Evolutionary conservation across 2,113 vertebrate genomes (phyloP), one percentile per base, ranked within the genome.

Genomic region (Hemibagrus wyckioides): DNA sequence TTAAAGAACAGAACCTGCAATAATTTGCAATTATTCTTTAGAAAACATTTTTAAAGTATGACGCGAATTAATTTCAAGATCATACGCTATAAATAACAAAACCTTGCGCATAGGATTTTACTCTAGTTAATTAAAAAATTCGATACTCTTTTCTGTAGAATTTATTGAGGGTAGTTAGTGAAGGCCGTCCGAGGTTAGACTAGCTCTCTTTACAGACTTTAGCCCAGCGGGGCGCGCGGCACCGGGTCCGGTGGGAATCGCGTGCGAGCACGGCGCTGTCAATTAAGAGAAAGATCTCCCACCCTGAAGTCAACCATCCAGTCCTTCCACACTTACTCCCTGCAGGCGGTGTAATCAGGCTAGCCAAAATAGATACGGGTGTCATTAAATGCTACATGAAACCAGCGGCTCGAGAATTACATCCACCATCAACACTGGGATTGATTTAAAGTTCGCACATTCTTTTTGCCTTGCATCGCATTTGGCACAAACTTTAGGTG

Each of bases 241-340:
- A 86, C 76, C 0, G 13, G 50, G 91, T 93, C 94, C 94, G 92
- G 56, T 85, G 94, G 94, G 94, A 95, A 90, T 95, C 89, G 94
- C 94, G 93, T 95, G 94, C 93, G 89, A 94, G 89, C 90, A 89
- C 91, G 87, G 89, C 92, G 88, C 90, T 92, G 93, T 93, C 94
- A 93, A 94, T 96, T 94, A 94, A 67, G 82, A 87, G 87, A 91
- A 83, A 77, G 67, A 85, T 83, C 90, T 88, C 80, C 83, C 90
- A 82, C 89, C 83, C 85, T 92, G 85, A 41, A 86, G 80, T 59
- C 80, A 81, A 63, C 56, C 80, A 82, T 65, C 52, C 89, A 88
- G 82, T 80, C 83, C 77, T 86, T 80, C 63, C 59, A 85, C 75
- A 83, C 61, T 59, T 8, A 84, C 82, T n/a, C 39, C 84, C 71